phyloP scores from a whole-genome alignment of 2,113 vertebrate species.

The Anoplopoma fimbria region DNA sequence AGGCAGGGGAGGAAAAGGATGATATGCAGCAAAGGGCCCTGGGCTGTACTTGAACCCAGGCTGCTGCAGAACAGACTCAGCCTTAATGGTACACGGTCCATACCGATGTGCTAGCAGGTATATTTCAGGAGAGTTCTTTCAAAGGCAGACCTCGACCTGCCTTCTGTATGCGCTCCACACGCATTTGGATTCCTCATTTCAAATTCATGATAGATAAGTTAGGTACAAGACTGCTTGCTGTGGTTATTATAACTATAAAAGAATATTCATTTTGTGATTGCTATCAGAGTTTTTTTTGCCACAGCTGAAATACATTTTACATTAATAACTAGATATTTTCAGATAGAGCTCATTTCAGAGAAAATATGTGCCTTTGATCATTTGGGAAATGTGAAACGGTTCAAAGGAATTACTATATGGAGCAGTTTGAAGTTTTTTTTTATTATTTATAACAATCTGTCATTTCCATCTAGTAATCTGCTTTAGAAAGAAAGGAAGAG shows the following conservation, averaged over 20 bases:
- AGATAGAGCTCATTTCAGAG: constrained; percentile 3
- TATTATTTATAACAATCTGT: constrained; percentile 35
- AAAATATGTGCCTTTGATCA: constrained; percentile 41
- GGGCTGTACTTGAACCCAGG: neutral
- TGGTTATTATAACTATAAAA: neutral
- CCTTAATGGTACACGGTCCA: neutral
- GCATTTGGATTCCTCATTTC: constrained; percentile 19
- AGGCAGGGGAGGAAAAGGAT: neutral
- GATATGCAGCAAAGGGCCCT: neutral
- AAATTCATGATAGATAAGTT: constrained; percentile 31
- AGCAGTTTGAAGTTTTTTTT: constrained; percentile 26
- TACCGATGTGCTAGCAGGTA: constrained; percentile 8
- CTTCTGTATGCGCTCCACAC: neutral
- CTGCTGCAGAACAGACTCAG: neutral
- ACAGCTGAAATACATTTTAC: constrained; percentile 2
- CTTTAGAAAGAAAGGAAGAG: neutral
- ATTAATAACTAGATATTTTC: constrained; percentile 24
- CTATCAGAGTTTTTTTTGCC: neutral
- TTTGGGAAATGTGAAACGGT: constrained; percentile 28
- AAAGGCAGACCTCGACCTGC: constrained; percentile 16
- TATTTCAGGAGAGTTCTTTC: neutral
- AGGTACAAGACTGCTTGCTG: neutral
- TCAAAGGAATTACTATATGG: constrained; percentile 44
- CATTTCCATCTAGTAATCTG: constrained; percentile 29
- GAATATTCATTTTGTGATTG: neutral